These are phyloP conservation scores for Toxotes jaculatrix DNA, from an alignment of 2,113 vertebrate genomes.

Conservation along the genomic window DNA sequence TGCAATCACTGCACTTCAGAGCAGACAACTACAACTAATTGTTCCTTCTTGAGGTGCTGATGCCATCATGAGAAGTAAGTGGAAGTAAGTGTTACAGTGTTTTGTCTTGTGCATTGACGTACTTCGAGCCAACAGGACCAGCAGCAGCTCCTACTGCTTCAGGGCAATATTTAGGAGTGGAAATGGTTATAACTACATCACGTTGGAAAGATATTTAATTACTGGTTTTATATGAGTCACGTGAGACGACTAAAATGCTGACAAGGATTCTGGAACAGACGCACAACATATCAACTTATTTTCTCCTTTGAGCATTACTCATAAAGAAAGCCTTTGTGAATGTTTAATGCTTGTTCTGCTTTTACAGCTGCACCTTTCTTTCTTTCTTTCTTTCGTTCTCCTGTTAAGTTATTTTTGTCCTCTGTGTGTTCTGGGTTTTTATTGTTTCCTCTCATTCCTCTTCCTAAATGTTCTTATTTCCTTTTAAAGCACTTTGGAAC, in stretches of 20 bases:
- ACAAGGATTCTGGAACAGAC: neutral
- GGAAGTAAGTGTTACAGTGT: no score
- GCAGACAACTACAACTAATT: neutral
- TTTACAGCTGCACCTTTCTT: neutral
- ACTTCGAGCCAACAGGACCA: neutral
- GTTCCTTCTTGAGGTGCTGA: neutral
- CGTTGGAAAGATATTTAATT: neutral
- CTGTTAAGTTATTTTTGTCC: neutral
- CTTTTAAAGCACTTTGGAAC: neutral
- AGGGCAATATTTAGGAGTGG: neutral
- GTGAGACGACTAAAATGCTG: neutral
- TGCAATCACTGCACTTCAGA: conserved; percentile 34
- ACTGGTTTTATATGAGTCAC: neutral
- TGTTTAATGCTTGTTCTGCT: neutral
- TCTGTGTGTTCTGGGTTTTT: neutral
- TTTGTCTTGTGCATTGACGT: neutral
- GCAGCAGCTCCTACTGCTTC: neutral
- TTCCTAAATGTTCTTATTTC: neutral
- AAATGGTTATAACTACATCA: no score
- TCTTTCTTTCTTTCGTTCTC: neutral
- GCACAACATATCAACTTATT: neutral
- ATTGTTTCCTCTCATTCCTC: neutral
- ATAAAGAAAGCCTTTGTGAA: neutral
- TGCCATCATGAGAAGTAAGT: no score
- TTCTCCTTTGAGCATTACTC: neutral